A percentile compares a stretch with the other conserved stretches of the same genome.
Evolutionary conservation across 2,113 vertebrate species (phyloP).

Genomic region (Condylura cristata): DNA sequence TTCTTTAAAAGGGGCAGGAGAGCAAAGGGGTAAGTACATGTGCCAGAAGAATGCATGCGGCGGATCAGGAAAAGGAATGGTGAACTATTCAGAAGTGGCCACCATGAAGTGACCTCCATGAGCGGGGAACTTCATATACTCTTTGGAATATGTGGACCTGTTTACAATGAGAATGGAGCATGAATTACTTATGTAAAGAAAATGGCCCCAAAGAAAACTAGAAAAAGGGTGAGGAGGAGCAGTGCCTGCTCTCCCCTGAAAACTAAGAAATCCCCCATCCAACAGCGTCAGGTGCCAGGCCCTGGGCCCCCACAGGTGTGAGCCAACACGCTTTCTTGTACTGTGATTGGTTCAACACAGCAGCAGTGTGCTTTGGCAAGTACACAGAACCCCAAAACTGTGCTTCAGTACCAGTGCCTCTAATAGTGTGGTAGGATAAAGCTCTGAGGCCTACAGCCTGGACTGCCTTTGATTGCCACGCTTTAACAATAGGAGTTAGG

Average conservation of each 20-base stretch:
- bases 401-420: rapidly evolving
- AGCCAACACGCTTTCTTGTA: not conserved
- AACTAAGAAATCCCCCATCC: not conserved
- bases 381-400: rapidly evolving
- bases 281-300: not conserved
- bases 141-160: not conserved
- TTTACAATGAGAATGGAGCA: not conserved
- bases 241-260: not conserved
- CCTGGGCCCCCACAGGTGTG: too few relatives aligned
- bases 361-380: rapidly evolving
- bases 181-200: not conserved
- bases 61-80: rapidly evolving
- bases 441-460: not conserved
- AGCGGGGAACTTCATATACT: not conserved
- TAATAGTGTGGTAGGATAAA: not conserved
- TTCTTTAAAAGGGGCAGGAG: not conserved
- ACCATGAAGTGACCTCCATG: too few relatives aligned
- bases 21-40: too few relatives aligned
- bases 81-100: too few relatives aligned
- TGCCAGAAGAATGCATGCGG: not conserved
- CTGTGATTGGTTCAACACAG: not conserved
- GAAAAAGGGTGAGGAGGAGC: too few relatives aligned
- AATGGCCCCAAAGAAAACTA: not conserved
- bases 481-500: not conserved
- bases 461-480: not conserved